A percentile compares a stretch with the other conserved stretches of the same genome.
Evolutionary conservation across 2,888 invertebrate species (phyloP).

Genomic region (Pristionchus fissidentatus): DNA sequence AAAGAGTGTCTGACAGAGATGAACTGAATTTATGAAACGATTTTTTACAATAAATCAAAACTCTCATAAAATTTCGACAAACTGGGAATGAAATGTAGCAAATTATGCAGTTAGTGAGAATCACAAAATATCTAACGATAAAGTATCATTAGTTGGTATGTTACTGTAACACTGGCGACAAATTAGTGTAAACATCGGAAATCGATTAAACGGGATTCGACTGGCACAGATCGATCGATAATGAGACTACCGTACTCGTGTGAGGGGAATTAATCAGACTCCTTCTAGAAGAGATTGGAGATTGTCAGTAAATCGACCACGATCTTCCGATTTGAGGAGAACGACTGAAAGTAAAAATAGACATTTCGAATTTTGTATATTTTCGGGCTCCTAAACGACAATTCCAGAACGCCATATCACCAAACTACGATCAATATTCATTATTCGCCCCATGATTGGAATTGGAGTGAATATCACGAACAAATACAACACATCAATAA

Average conservation of each 20-base stretch:
- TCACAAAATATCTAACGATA: not conserved
- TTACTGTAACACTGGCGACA: not conserved
- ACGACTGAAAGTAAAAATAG: slow-evolving; percentile 55
- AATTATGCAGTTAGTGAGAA: slow-evolving; percentile 7
- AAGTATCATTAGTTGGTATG: not conserved
- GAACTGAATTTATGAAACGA: not conserved
- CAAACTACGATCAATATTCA: no score
- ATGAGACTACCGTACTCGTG: not conserved
- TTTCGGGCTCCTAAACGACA: no score
- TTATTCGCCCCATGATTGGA: no score
- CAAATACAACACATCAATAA: not conserved
- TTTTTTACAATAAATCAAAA: not conserved
- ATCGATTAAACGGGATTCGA: not conserved
- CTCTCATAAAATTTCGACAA: slow-evolving; percentile 6
- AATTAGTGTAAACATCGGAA: no score
- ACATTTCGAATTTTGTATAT: not conserved
- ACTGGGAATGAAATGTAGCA: not conserved
- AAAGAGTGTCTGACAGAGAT: not conserved
- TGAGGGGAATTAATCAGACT: not conserved
- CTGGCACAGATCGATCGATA: not conserved
- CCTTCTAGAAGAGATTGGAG: slow-evolving; percentile 59
- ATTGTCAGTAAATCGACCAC: slow-evolving; percentile 60
- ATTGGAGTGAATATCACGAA: no score
- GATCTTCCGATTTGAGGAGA: slow-evolving; percentile 57
- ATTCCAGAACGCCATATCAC: no score